Percentiles rank a stretch among this genome's conserved stretches.
These are phyloP conservation scores for Vespertilio murinus DNA, from an alignment of 2,797 vertebrate genomes.

Conservation along the genomic window DNA sequence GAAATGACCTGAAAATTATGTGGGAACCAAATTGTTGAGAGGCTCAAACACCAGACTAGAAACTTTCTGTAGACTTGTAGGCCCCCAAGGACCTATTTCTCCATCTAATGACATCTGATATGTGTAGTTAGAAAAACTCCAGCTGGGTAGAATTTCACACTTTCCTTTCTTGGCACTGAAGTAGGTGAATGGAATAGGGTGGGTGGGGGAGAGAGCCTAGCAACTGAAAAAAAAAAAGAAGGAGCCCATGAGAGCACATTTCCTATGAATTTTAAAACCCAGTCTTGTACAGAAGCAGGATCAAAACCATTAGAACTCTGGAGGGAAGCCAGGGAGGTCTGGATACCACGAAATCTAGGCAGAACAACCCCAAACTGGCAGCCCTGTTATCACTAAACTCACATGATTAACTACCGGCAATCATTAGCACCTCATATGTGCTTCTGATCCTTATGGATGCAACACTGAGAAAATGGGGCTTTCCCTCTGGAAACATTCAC, in stretches of 20 bases:
- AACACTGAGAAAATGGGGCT: not conserved
- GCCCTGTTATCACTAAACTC: conserved; percentile 41
- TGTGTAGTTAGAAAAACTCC: conserved; percentile 63
- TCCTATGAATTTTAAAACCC: conserved; percentile 59
- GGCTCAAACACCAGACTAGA: not conserved
- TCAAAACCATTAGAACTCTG: conserved; percentile 29
- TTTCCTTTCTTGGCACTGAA: conserved; percentile 61
- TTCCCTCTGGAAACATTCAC: conserved; percentile 34
- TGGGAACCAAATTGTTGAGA: conserved; percentile 1
- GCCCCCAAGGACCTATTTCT: conserved; percentile 53
- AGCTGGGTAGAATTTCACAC: conserved; percentile 67
- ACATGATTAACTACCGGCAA: not conserved
- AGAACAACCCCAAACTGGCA: conserved; percentile 8
- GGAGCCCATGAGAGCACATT: not conserved
- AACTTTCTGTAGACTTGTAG: conserved; percentile 65
- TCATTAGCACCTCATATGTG: conserved; percentile 43
- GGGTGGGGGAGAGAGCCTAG: not conserved
- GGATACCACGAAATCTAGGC: not conserved
- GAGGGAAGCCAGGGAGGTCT: conserved; percentile 40
- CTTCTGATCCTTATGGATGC: not conserved
- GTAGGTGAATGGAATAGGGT: conserved; percentile 6
- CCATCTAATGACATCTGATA: conserved; percentile 69
- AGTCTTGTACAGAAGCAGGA: conserved; percentile 25
- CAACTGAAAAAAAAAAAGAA: not conserved
- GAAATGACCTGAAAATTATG: conserved; percentile 26